Percentiles rank a stretch among this genome's conserved stretches.
Evolutionary conservation across 2,797 vertebrate genomes (phyloP).

Genomic region (Alcedo atthis): DNA sequence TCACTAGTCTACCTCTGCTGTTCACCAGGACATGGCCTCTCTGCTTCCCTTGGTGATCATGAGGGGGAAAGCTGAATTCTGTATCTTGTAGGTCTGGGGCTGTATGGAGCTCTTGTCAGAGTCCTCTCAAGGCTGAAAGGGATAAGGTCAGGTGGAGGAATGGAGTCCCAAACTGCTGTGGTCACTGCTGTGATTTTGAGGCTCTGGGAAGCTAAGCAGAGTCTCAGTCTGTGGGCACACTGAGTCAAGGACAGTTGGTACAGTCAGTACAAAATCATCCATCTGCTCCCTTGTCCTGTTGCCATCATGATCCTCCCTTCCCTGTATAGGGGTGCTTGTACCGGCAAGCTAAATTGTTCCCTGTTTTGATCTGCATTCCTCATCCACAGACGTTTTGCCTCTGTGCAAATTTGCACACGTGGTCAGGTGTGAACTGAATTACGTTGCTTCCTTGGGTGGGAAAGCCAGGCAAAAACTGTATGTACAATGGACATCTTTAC

Average conservation of each 20-base stretch:
- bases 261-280: neutral
- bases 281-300: neutral
- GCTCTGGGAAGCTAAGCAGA: neutral
- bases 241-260: neutral
- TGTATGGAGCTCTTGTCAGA: neutral
- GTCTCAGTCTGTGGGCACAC: neutral
- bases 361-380: neutral
- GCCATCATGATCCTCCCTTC: neutral
- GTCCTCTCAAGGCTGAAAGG: neutral
- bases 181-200: neutral
- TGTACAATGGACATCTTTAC: neutral
- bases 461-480: neutral
- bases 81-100: neutral
- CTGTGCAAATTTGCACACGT: neutral
- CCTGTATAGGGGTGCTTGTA: neutral
- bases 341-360: neutral
- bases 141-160: neutral
- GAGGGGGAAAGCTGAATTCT: neutral
- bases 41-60: neutral
- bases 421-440: neutral
- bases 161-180: neutral
- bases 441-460: neutral
- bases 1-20: neutral
- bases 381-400: neutral
- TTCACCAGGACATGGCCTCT: neutral